Evolutionary conservation across 2,113 vertebrate species (phyloP), one percentile per base, ranked within the genome.

Genomic region (Hippoglossus stenolepis): DNA sequence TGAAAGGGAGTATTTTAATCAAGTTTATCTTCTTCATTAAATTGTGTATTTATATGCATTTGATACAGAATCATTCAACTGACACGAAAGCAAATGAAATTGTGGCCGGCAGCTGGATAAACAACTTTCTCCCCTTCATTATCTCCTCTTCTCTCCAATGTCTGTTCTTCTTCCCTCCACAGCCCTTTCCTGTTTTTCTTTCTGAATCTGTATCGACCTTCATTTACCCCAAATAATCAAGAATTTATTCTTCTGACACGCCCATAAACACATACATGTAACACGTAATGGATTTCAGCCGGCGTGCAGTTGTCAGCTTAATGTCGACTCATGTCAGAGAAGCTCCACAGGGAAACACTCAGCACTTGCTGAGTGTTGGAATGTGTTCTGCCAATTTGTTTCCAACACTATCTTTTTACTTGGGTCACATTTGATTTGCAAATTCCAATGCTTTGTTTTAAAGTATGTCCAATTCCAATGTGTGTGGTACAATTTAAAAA

Each of bases 301-400:
- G 24, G 15, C 1, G 0, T 63, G 49, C n/a, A 64, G 57, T 59
- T 65, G 23, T 74, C 67, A 47, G 31, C 23, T 81, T 61, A 31
- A 54, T n/a, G 72, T 75, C 7, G 1, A 20, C 14, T 65, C 14
- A 60, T 61, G 67, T 65, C 54, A 40, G 63, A 28, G 21, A 47
- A 45, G 45, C 67, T 82, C 61, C 20, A 71, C 60, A 51, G 58
- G n/a, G 40, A 69, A 60, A 68, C 49, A 40, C 61, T 70, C 40
- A 15, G 47, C 14, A 2, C 35, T 57, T 49, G 35, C 53, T 49
- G 57, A 65, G 38, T 40, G 23, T 9, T 53, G 66, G 53, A 70
- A 71, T 31, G 31, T 31, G 31, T 31, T 31, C 6, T 31, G 31
- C 31, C 31, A 31, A 31, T 77, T 58, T 31, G 38, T 28, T 45